These are phyloP conservation scores for Drosophila takahashii DNA, from an alignment of 1,140 invertebrate species.

Conservation along the genomic window DNA sequence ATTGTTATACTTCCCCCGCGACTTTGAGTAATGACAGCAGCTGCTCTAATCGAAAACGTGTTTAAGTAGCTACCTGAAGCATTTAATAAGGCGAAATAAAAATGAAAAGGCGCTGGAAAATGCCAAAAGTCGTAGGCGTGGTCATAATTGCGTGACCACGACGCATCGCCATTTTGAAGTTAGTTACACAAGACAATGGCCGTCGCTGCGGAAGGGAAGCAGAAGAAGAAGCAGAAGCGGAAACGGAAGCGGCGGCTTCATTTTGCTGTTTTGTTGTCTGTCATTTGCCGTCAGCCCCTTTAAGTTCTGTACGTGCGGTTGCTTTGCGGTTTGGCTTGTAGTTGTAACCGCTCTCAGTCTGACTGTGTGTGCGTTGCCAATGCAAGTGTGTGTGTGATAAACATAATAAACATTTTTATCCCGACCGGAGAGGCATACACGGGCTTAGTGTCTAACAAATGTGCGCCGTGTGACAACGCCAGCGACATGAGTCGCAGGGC, in stretches of 20 bases:
- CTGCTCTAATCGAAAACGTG: conserved; percentile 81
- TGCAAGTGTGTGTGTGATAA: conserved; percentile 58
- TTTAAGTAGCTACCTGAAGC: conserved; percentile 78
- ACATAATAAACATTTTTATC: conserved; percentile 78
- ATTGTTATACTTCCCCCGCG: conserved; percentile 2
- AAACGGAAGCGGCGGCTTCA: conserved; percentile 45
- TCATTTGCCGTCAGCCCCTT: conserved; percentile 60
- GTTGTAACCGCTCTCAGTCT: conserved; percentile 10
- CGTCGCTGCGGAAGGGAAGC: conserved; percentile 20
- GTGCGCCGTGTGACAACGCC: conserved; percentile 75
- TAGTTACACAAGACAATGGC: conserved; percentile 54
- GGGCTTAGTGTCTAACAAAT: conserved; percentile 80
- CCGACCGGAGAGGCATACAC: conserved; percentile 66
- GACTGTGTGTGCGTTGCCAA: neutral
- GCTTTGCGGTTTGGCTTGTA: conserved; percentile 71
- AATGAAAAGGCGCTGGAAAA: conserved; percentile 34
- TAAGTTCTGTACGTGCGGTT: conserved; percentile 77
- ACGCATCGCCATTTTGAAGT: conserved; percentile 49
- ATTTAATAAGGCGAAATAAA: conserved; percentile 73
- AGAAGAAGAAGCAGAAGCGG: neutral
- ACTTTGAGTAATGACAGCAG: conserved; percentile 68
- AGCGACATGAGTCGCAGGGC: conserved; percentile 38
- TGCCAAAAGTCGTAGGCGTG: conserved; percentile 37
- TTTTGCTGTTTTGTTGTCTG: conserved; percentile 61
- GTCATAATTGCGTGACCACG: conserved; percentile 51